Evolutionary conservation across 2,888 invertebrate genomes (phyloP), one percentile per base, ranked within the genome.

Genomic region (Dimorphilus gyrociliatus): DNA sequence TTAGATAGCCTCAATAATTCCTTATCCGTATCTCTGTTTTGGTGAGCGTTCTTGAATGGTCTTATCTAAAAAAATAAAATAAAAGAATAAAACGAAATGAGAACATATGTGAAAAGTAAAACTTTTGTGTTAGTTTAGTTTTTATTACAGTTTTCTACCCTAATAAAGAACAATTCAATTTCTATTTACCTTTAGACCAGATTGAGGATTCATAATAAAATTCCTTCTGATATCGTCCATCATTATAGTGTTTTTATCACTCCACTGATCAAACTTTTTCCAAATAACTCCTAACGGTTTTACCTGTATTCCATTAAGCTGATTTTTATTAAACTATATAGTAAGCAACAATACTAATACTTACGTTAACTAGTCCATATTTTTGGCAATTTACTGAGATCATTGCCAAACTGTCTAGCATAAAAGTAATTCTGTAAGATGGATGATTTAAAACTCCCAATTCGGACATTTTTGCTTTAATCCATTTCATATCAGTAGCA

Each of bases 401-500:
- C 90, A 92, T 92, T 0, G 90, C 90, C 37, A 77, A 64, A 32
- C 77, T 78, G 57, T 92, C 92, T 36, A 92, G 63, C 62, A 86
- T 79, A 64, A 88, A 90, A 56, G 79, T 74, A 35, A 94, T 78
- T 66, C 86, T 90, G 55, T 90, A 92, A 40, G 76, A 73, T 1
- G 74, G 69, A 59, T 88, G 76, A 2, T 70, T 71, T 1, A 46
- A 42, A 2, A 92, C 86, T 0, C 88, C 88, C 0, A 94, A 67
- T 25, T 90, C 65, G 36, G 78, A 75, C 88, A 94, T 88, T 64
- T 92, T 92, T 51, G 88, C 86, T 47, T 88, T 81, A 25, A 94
- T 90, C 90, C 90, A 92, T 51, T 84, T 86, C 88, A 92, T 90
- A 38, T 81, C 81, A 0, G 92, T 92, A 0, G 92, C 92, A 3